Base-by-base conservation (phyloP, 2,113 vertebrate species). In the Vidua chalybeata region DNA sequence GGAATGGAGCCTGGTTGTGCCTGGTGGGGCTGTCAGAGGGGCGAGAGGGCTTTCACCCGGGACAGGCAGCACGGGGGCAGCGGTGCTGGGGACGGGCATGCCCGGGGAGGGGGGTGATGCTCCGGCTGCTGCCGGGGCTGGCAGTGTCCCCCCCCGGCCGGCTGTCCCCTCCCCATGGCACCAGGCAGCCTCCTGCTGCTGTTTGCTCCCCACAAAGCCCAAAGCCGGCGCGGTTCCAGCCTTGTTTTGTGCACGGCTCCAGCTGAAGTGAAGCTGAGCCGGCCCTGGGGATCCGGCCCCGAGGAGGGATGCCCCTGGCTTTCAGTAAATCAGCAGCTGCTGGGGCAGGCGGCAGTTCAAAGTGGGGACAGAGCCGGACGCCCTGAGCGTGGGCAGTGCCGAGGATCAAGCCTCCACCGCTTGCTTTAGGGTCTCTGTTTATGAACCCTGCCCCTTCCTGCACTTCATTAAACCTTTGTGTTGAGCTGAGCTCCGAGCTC, bases 241-340 rank as follows among this genome's bases (percentile, higher is more conserved):
- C 31, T 20, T 28, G 30, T 23, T 35, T n/a, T 4, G 3, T 54
- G 39, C 35, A 27, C 4, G 39, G 20, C 24, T 72, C 39, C 15
- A 8, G 2, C 2, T 8, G 1, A 9, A 41, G 23, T 0, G 3
- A 11, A 17, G 20, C 45, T 11, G 39, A 88, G 68, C 7, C 71
- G 26, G 3, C 35, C 35, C 35, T 35, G 35, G 35, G 35, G 35
- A 35, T 35, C 7, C 71, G 26, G 3, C 17, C 35, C 35, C 35
- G 35, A 35, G 35, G 35, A 35, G 35, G 35, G 35, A 35, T 35
- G 35, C 35, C 35, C 35, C 39, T 4, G 35, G 5, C 10, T 35
- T 4, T 24, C 2, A 3, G 43, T 19, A 22, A 13, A 51, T 13
- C 9, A 0, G 37, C n/a, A 82, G 46, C 18, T 3, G 0, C 33